These are phyloP conservation scores for Litocranius walleri DNA, from an alignment of 2,113 vertebrate genomes.

Conservation along the genomic window DNA sequence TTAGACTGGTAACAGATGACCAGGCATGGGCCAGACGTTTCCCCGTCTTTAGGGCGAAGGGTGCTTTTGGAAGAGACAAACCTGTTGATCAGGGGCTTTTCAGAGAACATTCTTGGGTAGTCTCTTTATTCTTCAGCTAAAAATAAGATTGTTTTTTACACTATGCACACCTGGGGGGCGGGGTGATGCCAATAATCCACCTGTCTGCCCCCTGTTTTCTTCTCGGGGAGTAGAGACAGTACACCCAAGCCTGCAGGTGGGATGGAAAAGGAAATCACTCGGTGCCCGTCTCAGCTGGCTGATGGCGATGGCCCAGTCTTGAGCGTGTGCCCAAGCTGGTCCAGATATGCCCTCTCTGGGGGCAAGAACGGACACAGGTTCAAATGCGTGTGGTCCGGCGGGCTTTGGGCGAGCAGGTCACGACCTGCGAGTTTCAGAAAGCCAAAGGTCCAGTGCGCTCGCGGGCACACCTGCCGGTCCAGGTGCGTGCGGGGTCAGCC, in stretches of 20 bases:
- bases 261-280: neutral
- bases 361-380: neutral
- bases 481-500: neutral
- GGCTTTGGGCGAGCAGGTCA: neutral
- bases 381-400: neutral
- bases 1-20: neutral
- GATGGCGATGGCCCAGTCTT: neutral
- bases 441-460: neutral
- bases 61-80: neutral
- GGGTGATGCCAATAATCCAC: neutral
- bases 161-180: neutral
- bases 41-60: neutral
- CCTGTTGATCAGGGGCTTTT: slow-evolving; percentile 28
- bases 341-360: neutral
- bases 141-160: neutral
- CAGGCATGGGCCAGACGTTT: neutral
- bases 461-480: neutral
- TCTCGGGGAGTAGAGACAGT: neutral
- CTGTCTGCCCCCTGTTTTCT: slow-evolving; percentile 30
- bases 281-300: neutral
- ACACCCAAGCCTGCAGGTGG: neutral
- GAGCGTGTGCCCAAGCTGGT: accelerated
- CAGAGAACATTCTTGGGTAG: neutral
- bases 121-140: neutral
- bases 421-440: neutral